Evolutionary conservation across 2,797 vertebrate genomes (phyloP), one percentile per base, ranked within the genome.

Genomic region (Crenuchus spilurus): DNA sequence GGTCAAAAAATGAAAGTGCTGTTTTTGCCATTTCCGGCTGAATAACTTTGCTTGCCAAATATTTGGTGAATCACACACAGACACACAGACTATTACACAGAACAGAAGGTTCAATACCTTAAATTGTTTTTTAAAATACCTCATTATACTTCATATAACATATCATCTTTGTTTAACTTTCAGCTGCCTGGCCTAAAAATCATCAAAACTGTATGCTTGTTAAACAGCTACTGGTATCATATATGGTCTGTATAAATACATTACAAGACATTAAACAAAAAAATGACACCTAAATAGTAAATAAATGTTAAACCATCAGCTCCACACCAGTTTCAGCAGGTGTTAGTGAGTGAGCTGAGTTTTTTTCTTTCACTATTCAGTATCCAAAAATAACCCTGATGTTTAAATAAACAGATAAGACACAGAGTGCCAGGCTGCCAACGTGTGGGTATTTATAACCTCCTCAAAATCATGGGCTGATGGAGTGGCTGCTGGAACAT

Each of bases 361-460:
- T 41, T 22, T 28, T 18, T 55, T 69, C 18, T 46, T 46, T 30
- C 11, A 65, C 63, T 35, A 72, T 70, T 77, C 6, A 35, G 84
- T 26, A 51, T 80, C 79, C 87, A 84, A 83, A 89, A 87, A 89
- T 86, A 88, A 75, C 83, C 42, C 24, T 28, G 46, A 77, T 70
- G 69, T 64, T 78, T 62, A 82, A 84, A 82, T 78, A 51, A 80
- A 83, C 48, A 75, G 65, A 31, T n/a, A 61, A 48, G 73, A 79
- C 74, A 37, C 13, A 7, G 2, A 20, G 58, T 60, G 39, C 67
- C 75, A 64, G 22, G 16, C 28, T 11, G 48, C 13, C 28, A 31
- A 28, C 33, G 48, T 1, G 24, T 20, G 3, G 14, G 14, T 80
- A 78, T 82, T 80, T 78, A 75, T 73, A 80, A 46, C 44, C 30